Percentiles rank a stretch among this genome's conserved stretches.
Conservation (phyloP, 2,797 vertebrate species). For the Buphagus erythrorhynchus region DNA sequence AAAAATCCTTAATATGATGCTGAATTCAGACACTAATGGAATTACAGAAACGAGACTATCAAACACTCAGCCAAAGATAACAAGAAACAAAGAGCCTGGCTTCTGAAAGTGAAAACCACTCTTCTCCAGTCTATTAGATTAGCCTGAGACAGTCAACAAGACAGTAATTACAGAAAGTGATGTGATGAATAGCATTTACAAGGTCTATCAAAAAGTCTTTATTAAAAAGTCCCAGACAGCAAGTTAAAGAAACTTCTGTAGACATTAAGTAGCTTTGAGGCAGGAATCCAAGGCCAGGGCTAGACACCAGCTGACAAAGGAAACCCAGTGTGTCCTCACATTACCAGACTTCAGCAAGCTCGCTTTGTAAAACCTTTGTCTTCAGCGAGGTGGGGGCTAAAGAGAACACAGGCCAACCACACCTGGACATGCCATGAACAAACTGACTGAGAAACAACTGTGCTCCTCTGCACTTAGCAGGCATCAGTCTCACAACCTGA, state of each 20-base stretch:
- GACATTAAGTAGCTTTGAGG: not conserved
- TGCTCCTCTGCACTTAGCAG: not conserved
- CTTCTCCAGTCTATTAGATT: conserved; percentile 17
- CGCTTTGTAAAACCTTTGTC: not conserved
- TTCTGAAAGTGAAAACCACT: conserved; percentile 22
- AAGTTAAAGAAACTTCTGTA: conserved; percentile 9
- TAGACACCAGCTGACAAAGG: not conserved
- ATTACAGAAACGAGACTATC: conserved; percentile 27
- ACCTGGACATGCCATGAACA: not conserved
- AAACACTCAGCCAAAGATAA: conserved; percentile 28
- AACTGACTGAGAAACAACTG: not conserved
- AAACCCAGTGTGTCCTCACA: not conserved
- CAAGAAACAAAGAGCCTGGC: conserved; percentile 5
- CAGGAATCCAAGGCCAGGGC: not conserved
- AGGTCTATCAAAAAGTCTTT: not conserved
- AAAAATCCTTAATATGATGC: not conserved
- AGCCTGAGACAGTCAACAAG: conserved; percentile 15
- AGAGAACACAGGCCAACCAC: not conserved
- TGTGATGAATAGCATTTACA: not conserved
- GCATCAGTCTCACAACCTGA: not conserved
- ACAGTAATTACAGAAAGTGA: not conserved
- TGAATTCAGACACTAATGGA: conserved; percentile 22
- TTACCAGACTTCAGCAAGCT: not conserved
- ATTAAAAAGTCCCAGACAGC: conserved; percentile 24
- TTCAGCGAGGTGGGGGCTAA: not conserved